phyloP scores from a whole-genome alignment of 2,113 vertebrate genomes.

The Gnathonemus longibarbis region DNA sequence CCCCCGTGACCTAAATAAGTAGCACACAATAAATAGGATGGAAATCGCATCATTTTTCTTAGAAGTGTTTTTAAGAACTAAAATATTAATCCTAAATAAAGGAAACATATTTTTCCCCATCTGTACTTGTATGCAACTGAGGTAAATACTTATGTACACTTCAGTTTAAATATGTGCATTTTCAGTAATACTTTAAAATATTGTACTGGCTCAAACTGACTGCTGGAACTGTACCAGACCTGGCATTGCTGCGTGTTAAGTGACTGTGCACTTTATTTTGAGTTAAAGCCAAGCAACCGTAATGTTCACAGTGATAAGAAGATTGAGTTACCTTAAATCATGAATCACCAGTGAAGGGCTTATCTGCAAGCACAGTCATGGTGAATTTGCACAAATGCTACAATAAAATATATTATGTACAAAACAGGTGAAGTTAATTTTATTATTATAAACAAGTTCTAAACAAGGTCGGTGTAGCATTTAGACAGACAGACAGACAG shows the following conservation, averaged over 20 bases:
- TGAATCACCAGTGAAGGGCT: neutral
- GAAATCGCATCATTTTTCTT: neutral
- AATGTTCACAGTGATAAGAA: neutral
- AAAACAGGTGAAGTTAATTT: neutral
- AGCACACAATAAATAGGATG: neutral
- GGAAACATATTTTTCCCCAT: neutral
- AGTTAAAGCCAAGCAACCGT: neutral
- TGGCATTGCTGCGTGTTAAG: neutral
- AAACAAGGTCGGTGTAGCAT: neutral
- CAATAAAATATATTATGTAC: neutral
- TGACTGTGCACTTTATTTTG: constrained; percentile 10
- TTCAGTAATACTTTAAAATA: neutral
- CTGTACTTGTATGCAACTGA: neutral
- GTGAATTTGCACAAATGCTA: neutral
- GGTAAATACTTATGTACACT: neutral
- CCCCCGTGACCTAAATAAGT: neutral
- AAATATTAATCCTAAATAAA: neutral
- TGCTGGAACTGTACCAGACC: neutral
- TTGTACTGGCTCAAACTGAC: neutral
- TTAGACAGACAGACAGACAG: neutral
- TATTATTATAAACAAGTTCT: neutral
- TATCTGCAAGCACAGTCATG: neutral
- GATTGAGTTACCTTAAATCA: neutral
- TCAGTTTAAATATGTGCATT: neutral
- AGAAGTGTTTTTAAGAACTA: neutral